A percentile compares a stretch with the other conserved stretches of the same genome.
These are phyloP conservation scores for Oryzias curvinotus DNA, from an alignment of 2,113 vertebrate species.

Conservation along the genomic window DNA sequence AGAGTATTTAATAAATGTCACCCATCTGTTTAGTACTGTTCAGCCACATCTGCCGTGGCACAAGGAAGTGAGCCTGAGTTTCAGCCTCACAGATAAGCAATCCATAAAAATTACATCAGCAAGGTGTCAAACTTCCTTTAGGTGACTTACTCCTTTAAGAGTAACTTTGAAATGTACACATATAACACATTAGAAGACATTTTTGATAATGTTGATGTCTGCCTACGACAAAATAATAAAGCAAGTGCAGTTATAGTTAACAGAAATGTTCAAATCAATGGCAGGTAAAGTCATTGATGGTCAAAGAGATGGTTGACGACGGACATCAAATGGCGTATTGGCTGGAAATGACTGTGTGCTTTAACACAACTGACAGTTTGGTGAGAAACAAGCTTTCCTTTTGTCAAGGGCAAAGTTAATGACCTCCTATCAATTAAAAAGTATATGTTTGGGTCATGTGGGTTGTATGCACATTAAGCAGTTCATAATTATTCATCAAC, in stretches of 20 bases:
- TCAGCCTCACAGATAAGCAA: neutral
- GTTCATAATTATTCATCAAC: too few relatives aligned
- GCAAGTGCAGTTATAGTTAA: neutral
- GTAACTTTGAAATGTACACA: neutral
- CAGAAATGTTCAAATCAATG: neutral
- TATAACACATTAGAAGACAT: neutral
- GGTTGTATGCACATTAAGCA: too few relatives aligned
- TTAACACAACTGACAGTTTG: too few relatives aligned
- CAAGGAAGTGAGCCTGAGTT: constrained; percentile 4
- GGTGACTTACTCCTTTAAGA: neutral
- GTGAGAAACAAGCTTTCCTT: too few relatives aligned
- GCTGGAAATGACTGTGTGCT: too few relatives aligned
- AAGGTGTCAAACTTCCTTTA: neutral
- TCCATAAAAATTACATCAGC: constrained; percentile 6
- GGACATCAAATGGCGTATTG: too few relatives aligned
- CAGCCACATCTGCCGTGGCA: constrained; percentile 7
- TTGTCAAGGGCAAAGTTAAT: too few relatives aligned
- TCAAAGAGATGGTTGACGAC: too few relatives aligned
- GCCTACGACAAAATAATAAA: neutral
- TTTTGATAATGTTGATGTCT: neutral
- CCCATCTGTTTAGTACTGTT: constrained; percentile 26
- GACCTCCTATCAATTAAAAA: too few relatives aligned
- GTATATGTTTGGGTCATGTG: too few relatives aligned
- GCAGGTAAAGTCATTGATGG: neutral
- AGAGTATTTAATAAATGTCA: constrained; percentile 37